Evolutionary conservation across 2,797 vertebrate genomes (phyloP).

Genomic region (Xyrichtys novacula): DNA sequence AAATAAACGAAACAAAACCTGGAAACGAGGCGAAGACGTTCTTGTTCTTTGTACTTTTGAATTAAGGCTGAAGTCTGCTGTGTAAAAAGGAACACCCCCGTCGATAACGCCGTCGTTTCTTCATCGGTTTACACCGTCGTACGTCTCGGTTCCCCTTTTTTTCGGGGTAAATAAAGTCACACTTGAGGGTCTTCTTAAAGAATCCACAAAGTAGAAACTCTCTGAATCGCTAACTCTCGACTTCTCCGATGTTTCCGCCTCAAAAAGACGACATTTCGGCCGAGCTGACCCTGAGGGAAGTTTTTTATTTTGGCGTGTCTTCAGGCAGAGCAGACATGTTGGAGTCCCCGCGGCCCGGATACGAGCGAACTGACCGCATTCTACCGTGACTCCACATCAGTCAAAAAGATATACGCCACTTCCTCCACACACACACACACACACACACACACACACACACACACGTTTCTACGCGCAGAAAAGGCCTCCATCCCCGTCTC

Average conservation of each 20-base stretch:
- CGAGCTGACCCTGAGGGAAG: background rate
- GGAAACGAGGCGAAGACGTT: too few relatives aligned
- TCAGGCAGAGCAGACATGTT: conserved; percentile 63
- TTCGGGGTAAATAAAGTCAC: too few relatives aligned
- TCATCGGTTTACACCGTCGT: too few relatives aligned
- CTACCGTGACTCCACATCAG: conserved; percentile 74
- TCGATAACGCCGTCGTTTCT: too few relatives aligned
- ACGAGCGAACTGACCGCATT: conserved; percentile 70
- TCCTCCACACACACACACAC: conserved; percentile 52
- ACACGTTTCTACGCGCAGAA: conserved; percentile 23
- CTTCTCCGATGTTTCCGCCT: background rate
- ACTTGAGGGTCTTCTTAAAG: too few relatives aligned
- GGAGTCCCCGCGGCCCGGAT: conserved; percentile 66
- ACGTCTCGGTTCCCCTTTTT: too few relatives aligned
- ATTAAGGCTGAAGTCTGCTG: too few relatives aligned
- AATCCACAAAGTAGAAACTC: too few relatives aligned
- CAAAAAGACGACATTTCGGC: background rate
- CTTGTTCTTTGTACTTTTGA: too few relatives aligned
- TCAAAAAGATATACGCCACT: conserved; percentile 73
- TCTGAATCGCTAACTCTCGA: background rate
- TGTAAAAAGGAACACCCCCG: too few relatives aligned
- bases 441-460: conserved; percentile 21
- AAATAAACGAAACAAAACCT: too few relatives aligned
- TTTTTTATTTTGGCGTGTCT: background rate
- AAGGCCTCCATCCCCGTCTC: conserved; percentile 57